phyloP scores from a whole-genome alignment of 2,888 invertebrate genomes.

The Melinaea marsaeus region DNA sequence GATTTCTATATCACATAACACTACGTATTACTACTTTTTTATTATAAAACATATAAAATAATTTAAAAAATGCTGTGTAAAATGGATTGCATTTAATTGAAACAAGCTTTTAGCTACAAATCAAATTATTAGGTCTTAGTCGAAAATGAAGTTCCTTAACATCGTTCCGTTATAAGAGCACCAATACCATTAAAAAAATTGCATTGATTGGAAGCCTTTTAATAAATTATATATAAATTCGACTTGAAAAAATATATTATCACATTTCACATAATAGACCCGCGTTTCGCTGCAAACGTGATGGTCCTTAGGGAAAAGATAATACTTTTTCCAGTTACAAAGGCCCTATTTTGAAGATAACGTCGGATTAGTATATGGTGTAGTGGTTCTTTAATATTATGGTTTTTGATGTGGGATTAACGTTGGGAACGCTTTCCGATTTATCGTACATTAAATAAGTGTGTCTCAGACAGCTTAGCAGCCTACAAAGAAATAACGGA shows the following conservation, averaged over 20 bases:
- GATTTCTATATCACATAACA: too few species aligned
- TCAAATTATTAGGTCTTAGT: background rate
- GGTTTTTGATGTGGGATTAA: conserved; percentile 35
- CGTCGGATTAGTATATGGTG: conserved; percentile 34
- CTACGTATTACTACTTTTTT: too few species aligned
- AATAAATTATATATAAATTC: conserved; percentile 38
- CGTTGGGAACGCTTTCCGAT: conserved; percentile 22
- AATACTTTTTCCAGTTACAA: conserved; percentile 53
- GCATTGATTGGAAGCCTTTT: conserved; percentile 32
- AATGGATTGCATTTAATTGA: background rate
- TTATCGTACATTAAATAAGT: conserved; percentile 22
- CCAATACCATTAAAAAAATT: conserved; percentile 31
- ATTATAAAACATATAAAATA: too few species aligned
- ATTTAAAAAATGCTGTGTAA: too few species aligned
- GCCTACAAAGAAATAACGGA: conserved; percentile 3
- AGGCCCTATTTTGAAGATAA: conserved; percentile 41
- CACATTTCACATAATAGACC: conserved; percentile 41
- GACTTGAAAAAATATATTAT: conserved; percentile 38
- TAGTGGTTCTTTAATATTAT: conserved; percentile 35
- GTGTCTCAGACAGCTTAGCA: conserved; percentile 22
- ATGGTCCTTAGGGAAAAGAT: conserved; percentile 50
- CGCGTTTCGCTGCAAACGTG: conserved; percentile 34
- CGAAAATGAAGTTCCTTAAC: background rate
- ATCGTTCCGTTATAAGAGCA: conserved; percentile 2
- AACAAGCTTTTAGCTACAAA: background rate